Evolutionary conservation across 2,888 invertebrate genomes (phyloP).

Genomic region (Tachina lurida): DNA sequence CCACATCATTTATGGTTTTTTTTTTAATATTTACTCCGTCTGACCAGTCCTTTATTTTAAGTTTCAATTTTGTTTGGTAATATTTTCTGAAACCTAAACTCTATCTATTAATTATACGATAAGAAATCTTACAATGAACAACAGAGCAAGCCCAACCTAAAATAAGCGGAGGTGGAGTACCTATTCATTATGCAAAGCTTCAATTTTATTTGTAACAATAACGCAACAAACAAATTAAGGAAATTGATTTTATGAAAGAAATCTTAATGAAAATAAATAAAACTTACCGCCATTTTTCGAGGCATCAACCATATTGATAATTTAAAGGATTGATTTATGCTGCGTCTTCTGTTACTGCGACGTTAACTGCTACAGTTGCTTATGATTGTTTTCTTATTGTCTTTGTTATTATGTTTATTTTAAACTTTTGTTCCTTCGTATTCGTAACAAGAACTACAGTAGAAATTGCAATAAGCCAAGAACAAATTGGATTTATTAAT

Average conservation of each 20-base stretch:
- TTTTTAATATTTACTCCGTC: too few relatives aligned
- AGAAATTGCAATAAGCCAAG: conserved; percentile 30
- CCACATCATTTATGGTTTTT: too few relatives aligned
- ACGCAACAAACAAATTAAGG: not conserved
- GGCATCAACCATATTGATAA: conserved; percentile 62
- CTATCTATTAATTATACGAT: not conserved
- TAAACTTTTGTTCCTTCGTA: conserved; percentile 24
- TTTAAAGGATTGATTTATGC: conserved; percentile 23
- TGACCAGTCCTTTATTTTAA: too few relatives aligned
- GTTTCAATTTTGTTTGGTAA: too few relatives aligned
- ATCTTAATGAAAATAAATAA: not conserved
- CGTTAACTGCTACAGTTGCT: conserved; percentile 15
- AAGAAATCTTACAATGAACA: not conserved
- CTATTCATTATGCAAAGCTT: not conserved
- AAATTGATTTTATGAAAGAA: not conserved
- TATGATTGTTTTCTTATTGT: not conserved
- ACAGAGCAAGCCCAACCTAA: not conserved
- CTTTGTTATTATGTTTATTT: conserved; percentile 14
- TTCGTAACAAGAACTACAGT: conserved; percentile 30
- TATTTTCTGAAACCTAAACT: too few relatives aligned
- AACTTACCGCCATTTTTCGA: conserved; percentile 68
- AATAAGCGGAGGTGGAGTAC: not conserved
- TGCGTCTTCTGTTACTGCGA: conserved; percentile 10
- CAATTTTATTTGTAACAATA: not conserved
- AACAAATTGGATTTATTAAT: not conserved